Base-by-base conservation (phyloP, 2,888 invertebrate genomes). In the Lasius fuliginosus region DNA sequence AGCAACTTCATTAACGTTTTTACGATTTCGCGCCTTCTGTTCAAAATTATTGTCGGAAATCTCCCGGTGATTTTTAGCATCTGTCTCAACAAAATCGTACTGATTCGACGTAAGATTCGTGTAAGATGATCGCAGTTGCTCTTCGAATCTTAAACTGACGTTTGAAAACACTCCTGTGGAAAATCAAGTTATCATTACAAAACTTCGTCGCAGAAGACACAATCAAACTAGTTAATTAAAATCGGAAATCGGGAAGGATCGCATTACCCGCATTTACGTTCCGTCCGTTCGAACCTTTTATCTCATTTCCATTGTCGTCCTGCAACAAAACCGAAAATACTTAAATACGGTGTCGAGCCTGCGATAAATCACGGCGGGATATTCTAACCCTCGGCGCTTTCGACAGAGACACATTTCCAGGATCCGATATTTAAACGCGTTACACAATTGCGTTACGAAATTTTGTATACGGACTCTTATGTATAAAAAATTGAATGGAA, bases 331-430 rank as follows among this genome's bases (percentile, higher is more conserved):
- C 8, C n/a, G 58, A 58, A 46, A 46, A 60, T 65, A 68, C 56
- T 60, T 67, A 56, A 62, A 11, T 18, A 60, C 0, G 23, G 23
- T 18, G 60, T 36, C 30, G 36, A 36, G 18, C 18, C 12, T 58
- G 42, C 27, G n/a, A 60, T 23, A 18, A 73, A 73, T 60, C 1
- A 27, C 12, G 53, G 18, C 11, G 9, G 36, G 36, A 42, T 74
- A 65, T 12, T 62, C 65, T 89, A 90, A 90, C 89, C 89, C 87
- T 68, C 62, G 77, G 23, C 40, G 62, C 65, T 23, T 71, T 23
- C 65, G 71, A 85, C 56, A 86, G 68, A 65, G 68, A 68, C 53
- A 53, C 3, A 33, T 49, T 15, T 81, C 53, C 60, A n/a, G 8
- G 0, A 8, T 6, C 8, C 8, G 53, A n/a, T 53, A 53, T 84